Evolutionary conservation across 2,113 vertebrate genomes (phyloP).

Genomic region (Picathartes gymnocephalus): DNA sequence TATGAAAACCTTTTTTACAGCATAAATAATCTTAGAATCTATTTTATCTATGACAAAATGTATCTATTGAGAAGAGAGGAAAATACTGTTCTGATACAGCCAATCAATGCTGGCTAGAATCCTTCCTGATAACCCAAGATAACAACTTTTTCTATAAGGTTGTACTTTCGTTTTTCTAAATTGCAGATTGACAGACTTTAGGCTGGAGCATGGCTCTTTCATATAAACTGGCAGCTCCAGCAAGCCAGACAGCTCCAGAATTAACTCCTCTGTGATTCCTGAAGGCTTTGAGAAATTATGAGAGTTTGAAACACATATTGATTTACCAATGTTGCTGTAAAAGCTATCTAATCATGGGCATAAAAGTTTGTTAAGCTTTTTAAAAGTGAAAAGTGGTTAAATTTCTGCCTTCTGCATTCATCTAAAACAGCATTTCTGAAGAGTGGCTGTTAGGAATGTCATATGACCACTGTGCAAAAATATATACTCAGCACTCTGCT

Average conservation of each 20-base stretch:
- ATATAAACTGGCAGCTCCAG: not conserved
- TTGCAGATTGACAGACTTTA: not conserved
- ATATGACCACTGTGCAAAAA: not conserved
- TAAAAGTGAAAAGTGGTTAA: not conserved
- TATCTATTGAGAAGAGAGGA: not conserved
- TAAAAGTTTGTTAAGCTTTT: constrained; percentile 19
- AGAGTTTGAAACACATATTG: not conserved
- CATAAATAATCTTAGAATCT: not conserved
- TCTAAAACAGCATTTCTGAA: not conserved
- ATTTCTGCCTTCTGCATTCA: not conserved
- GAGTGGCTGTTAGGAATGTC: not conserved
- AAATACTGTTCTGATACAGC: not conserved
- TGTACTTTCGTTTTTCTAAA: not conserved
- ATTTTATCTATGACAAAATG: not conserved
- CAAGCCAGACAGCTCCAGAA: not conserved
- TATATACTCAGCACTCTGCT: not conserved
- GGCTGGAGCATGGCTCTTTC: not conserved
- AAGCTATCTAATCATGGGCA: not conserved
- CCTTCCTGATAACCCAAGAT: not conserved
- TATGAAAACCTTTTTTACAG: not conserved
- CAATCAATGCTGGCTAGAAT: not conserved
- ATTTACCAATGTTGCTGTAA: not conserved
- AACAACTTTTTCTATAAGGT: not conserved
- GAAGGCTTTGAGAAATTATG: constrained; percentile 28
- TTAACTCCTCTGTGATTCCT: constrained; percentile 30